Percentiles rank a stretch among this genome's conserved stretches.
Evolutionary conservation across 2,113 vertebrate genomes (phyloP).

Genomic region (Picathartes gymnocephalus): DNA sequence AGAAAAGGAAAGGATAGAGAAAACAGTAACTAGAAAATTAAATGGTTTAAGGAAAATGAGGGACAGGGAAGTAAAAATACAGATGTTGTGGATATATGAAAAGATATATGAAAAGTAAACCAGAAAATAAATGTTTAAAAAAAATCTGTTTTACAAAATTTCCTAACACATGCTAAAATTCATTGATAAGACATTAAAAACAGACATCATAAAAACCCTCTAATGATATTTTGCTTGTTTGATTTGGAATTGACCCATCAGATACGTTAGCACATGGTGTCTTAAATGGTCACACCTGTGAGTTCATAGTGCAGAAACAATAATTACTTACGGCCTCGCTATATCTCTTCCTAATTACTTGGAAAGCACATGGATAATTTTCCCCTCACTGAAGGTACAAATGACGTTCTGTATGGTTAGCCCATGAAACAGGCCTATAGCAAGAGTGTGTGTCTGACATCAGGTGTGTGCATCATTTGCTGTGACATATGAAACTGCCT

Average conservation of each 20-base stretch:
- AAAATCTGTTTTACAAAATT: background rate
- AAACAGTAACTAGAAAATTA: background rate
- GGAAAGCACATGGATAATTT: background rate
- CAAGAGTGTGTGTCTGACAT: background rate
- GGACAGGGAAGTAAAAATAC: background rate
- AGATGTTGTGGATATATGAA: background rate
- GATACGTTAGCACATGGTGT: background rate
- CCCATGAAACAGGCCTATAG: background rate
- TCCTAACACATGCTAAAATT: background rate
- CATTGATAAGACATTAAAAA: background rate
- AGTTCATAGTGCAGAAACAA: background rate
- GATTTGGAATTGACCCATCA: background rate
- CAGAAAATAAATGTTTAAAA: background rate
- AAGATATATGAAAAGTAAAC: fast-evolving
- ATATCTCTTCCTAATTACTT: background rate
- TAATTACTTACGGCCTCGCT: background rate
- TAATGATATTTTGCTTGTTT: background rate
- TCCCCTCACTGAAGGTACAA: background rate
- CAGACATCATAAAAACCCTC: background rate
- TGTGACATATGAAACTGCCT: background rate
- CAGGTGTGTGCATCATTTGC: background rate
- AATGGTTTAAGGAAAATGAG: background rate
- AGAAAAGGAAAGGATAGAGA: background rate
- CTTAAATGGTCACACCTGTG: background rate
- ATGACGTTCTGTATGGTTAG: background rate